A percentile compares a stretch with the other conserved stretches of the same genome.
These are phyloP conservation scores for Rutilus rutilus DNA, from an alignment of 2,113 vertebrate genomes.

Conservation along the genomic window DNA sequence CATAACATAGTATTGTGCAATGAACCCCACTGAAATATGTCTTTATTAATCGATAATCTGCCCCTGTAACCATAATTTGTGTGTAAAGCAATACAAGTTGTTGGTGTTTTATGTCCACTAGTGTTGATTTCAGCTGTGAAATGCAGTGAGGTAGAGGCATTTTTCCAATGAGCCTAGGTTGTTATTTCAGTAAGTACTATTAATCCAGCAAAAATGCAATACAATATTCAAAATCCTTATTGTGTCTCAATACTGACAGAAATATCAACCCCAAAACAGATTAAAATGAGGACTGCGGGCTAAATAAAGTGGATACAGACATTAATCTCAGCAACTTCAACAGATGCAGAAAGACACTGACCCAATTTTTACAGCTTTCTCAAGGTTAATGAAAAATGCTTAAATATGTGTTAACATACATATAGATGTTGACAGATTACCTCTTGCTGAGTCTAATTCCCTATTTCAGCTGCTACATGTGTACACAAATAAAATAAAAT, in stretches of 20 bases:
- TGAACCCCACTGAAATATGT: too few species aligned
- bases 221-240: background rate
- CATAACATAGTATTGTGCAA: too few species aligned
- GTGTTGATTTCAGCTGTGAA: too few species aligned
- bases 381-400: background rate
- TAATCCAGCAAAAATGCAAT: background rate
- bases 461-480: slow-evolving; percentile 28
- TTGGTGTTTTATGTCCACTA: too few species aligned
- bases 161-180: too few species aligned
- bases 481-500: slow-evolving; percentile 49
- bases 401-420: slow-evolving; percentile 15
- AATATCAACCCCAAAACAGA: background rate
- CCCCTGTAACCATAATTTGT: too few species aligned
- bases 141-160: too few species aligned
- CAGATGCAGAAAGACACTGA: background rate
- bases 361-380: background rate
- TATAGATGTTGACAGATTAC: slow-evolving; percentile 27
- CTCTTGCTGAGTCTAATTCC: slow-evolving; percentile 13
- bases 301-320: background rate
- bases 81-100: too few species aligned
- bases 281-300: too few species aligned
- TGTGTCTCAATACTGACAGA: background rate
- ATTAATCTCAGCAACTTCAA: background rate
- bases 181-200: background rate
- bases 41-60: too few species aligned